phyloP scores from a whole-genome alignment of 2,888 invertebrate genomes.

The Pteria penguin region DNA sequence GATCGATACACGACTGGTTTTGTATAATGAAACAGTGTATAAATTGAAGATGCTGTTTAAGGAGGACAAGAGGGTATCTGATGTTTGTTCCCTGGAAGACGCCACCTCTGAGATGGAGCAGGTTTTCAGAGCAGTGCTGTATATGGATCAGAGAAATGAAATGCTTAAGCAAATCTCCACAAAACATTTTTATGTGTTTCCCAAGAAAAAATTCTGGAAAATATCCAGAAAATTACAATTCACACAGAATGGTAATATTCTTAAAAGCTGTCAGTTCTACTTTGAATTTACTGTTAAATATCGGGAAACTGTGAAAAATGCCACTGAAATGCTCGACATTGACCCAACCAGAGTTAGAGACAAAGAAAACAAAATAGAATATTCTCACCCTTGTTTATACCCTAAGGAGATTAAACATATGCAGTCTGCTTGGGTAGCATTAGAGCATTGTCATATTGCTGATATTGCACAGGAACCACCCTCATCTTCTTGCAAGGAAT shows the following conservation, averaged over 20 bases:
- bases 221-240: constrained; percentile 1
- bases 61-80: background rate
- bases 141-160: constrained; percentile 13
- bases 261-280: constrained; percentile 3
- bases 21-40: background rate
- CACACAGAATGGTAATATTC: background rate
- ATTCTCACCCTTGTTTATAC: too few species aligned
- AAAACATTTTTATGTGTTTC: constrained; percentile 1
- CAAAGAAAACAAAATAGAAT: too few species aligned
- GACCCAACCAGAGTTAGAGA: too few species aligned
- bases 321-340: too few species aligned
- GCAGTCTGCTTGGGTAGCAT: too few species aligned
- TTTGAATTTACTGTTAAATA: constrained; percentile 9
- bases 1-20: background rate
- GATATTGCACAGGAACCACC: too few species aligned
- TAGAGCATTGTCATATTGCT: too few species aligned
- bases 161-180: constrained; percentile 1
- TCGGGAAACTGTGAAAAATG: background rate
- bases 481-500: too few species aligned
- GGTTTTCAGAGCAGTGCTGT: constrained; percentile 20
- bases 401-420: too few species aligned
- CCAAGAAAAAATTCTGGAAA: constrained; percentile 20
- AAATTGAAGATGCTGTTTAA: background rate
- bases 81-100: background rate
- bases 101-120: constrained; percentile 1